Base-by-base conservation (phyloP, 2,113 vertebrate species). In the Trogon surrucura region DNA sequence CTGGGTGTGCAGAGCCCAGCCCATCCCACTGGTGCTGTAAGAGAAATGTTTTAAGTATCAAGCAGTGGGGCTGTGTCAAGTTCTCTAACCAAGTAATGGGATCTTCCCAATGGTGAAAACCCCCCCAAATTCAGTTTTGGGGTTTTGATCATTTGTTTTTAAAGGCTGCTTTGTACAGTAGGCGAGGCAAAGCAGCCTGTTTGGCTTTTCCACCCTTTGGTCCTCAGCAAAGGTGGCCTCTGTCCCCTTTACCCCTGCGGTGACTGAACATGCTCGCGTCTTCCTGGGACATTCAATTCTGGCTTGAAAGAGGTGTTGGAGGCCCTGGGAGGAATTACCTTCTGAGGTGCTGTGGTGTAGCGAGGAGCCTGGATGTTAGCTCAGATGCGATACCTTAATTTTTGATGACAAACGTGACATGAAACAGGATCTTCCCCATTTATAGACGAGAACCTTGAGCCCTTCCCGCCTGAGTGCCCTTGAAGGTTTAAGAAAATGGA, bases 21-120 rank as follows among this genome's bases (percentile, higher is more conserved):
- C 58, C 32, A 27, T 57, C 25, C 23, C 0, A 0, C 30, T 0
- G 0, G 20, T 16, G 47, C 47, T 36, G 4, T 18, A 13, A 65
- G 25, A 0, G 2, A 62, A 78, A 50, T 0, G 1, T 19, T 72
- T 10, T 9, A 27, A 44, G 57, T 53, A 29, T 4, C 10, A 16
- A 48, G 64, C 0, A 2, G 5, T 44, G 64, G 32, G 29, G 44
- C 48, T 32, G 22, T 13, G 73, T 51, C 9, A 38, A 30, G 27
- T 8, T 71, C n/a, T 85, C 48, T 58, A 47, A 62, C 32, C 13
- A 26, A 20, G 5, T 13, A 29, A 56, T 6, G 27, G 47, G 11
- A 13, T 41, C 13, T 83, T 90, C 6, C 17, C 11, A 44, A 4
- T 4, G 13, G 23, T 18, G 27, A 16, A 89, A 16, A 0, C 2